Conservation (phyloP, 2,888 invertebrate genomes). For the Drepanosiphum platanoidis region DNA sequence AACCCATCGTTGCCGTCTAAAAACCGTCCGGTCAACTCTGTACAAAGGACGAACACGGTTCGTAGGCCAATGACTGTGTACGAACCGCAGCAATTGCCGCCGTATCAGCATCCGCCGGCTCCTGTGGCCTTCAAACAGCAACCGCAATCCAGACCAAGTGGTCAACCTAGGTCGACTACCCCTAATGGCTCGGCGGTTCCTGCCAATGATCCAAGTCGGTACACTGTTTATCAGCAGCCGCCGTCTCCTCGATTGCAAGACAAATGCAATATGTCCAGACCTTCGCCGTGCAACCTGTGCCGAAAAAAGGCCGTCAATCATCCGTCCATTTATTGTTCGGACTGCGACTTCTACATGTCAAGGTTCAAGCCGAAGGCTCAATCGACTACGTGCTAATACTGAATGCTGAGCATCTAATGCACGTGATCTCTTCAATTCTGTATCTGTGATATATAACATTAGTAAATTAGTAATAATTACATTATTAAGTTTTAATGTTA, state of each 20-base stretch:
- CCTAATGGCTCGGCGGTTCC: constrained; percentile 64
- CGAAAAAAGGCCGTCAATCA: constrained; percentile 83
- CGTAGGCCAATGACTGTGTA: constrained; percentile 50
- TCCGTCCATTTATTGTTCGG: constrained; percentile 85
- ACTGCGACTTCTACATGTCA: constrained; percentile 93
- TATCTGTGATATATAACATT: constrained; percentile 48
- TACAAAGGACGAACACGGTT: constrained; percentile 31
- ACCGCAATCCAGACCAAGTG: constrained; percentile 30
- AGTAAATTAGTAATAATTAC: not conserved
- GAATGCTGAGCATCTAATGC: not conserved
- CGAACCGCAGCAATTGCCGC: constrained; percentile 55
- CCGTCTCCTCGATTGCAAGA: constrained; percentile 68
- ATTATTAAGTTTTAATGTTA: constrained; percentile 28
- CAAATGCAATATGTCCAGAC: constrained; percentile 69
- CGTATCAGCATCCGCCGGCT: constrained; percentile 67
- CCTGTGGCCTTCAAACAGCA: constrained; percentile 64
- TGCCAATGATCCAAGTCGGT: constrained; percentile 65
- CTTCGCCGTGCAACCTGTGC: constrained; percentile 84
- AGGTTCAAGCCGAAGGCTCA: constrained; percentile 73
- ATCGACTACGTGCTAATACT: constrained; percentile 48
- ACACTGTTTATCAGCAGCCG: constrained; percentile 72
- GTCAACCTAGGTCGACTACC: constrained; percentile 62
- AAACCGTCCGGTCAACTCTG: constrained; percentile 27
- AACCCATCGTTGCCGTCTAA: constrained; percentile 52
- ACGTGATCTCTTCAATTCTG: constrained; percentile 45